Percentiles rank a stretch among this genome's conserved stretches.
Conservation (phyloP, 2,113 vertebrate genomes). For the Actenoides hombroni region DNA sequence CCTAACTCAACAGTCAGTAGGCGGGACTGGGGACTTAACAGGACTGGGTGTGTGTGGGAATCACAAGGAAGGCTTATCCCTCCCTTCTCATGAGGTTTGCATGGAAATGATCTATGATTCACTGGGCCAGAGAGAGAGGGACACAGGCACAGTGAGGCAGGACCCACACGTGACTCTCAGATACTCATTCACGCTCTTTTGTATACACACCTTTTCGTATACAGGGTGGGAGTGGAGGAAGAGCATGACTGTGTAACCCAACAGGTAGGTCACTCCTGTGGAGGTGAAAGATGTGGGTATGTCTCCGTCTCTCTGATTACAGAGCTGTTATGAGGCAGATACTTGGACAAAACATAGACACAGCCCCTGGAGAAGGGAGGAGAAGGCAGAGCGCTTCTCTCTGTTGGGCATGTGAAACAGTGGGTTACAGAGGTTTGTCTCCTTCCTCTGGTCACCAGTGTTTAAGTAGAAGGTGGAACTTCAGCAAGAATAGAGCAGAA, state of each 20-base stretch:
- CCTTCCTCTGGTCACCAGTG: neutral
- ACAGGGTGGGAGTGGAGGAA: neutral
- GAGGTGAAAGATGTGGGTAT: neutral
- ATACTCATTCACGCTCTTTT: neutral
- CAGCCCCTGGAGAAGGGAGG: neutral
- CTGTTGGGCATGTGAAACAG: neutral
- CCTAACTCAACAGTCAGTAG: neutral
- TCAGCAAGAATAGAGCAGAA: neutral
- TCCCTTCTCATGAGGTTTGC: neutral
- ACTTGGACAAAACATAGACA: neutral
- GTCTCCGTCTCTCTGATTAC: neutral
- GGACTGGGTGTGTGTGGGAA: neutral
- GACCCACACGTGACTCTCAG: accelerated
- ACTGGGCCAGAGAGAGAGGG: neutral
- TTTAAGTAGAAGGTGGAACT: neutral
- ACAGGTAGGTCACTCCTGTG: neutral
- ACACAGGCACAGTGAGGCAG: neutral
- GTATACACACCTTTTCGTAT: neutral
- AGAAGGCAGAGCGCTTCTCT: neutral
- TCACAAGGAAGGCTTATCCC: neutral
- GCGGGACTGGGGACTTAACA: neutral
- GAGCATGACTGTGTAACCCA: neutral
- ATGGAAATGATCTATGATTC: neutral
- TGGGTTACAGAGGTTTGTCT: neutral
- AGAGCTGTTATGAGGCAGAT: neutral